Conservation (phyloP, 2,797 vertebrate genomes). For the Tinamus major region DNA sequence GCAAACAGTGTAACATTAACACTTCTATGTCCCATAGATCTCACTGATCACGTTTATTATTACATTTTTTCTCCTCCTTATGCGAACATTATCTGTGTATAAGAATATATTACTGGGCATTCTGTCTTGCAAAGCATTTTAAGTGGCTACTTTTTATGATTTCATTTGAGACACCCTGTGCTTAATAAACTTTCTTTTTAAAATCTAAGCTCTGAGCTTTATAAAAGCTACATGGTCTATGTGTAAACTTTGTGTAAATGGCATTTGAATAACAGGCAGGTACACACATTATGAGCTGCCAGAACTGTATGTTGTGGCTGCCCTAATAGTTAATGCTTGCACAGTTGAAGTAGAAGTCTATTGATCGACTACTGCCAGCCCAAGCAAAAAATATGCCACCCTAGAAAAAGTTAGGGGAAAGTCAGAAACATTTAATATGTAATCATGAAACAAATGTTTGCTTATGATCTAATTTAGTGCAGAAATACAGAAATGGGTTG, state of each 20-base stretch:
- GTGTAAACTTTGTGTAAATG: conserved; percentile 77
- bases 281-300: conserved; percentile 65
- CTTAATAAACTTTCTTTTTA: conserved; percentile 77
- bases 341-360: conserved; percentile 74
- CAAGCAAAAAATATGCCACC: conserved; percentile 42
- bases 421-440: neutral
- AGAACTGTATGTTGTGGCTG: conserved; percentile 79
- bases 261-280: conserved; percentile 74
- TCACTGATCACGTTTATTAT: conserved; percentile 28
- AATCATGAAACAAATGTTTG: neutral
- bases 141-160: conserved; percentile 68
- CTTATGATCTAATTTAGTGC: neutral
- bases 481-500: neutral
- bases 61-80: conserved; percentile 8
- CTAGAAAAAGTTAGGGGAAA: conserved; percentile 28
- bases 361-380: conserved; percentile 72
- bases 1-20: conserved; percentile 20
- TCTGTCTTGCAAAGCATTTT: conserved; percentile 61
- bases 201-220: conserved; percentile 68
- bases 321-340: conserved; percentile 64
- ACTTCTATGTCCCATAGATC: neutral
- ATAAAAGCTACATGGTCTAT: conserved; percentile 75
- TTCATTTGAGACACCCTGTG: conserved; percentile 71
- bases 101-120: conserved; percentile 51
- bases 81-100: conserved; percentile 2